Evolutionary conservation across 2,797 vertebrate genomes (phyloP), one percentile per base, ranked within the genome.

Genomic region (Protosalanx chinensis): DNA sequence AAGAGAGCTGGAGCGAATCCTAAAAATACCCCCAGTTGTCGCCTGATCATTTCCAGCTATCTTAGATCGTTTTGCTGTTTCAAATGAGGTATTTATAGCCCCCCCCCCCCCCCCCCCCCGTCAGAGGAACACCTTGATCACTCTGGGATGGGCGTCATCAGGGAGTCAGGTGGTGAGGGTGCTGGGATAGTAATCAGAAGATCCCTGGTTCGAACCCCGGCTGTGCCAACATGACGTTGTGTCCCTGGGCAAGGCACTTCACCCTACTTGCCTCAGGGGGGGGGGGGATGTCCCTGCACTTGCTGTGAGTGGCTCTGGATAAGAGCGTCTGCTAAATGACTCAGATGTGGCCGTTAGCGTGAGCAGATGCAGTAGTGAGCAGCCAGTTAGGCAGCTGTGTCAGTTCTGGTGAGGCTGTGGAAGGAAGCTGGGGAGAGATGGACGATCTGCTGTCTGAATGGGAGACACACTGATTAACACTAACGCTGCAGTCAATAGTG

Each of bases 401-500:
- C 72, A 82, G 70, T 53, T 67, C 70, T 63, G 20, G 77, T 60
- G 37, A 67, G 81, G 60, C 0, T 12, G 46, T 46, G 30, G 20
- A 53, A 23, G 61, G 65, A 57, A 41, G 53, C 73, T 57, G 23
- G 29, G 1, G 61, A 62, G 67, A 62, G 8, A 8, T 4, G 71
- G 32, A 70, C 2, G 16, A 79, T 30, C 0, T 1, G 3, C 16
- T 37, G 67, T 71, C 51, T 74, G 70, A 2, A 64, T 6, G 65
- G 29, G 63, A n/a, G 5, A 76, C 71, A 53, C 69, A 64, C 63
- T 76, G 67, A 72, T 77, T 79, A 71, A 81, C 10, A 82, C 10
- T 70, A 56, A 62, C 66, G 76, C 72, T 51, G 13, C 30, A 35
- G 64, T 70, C 72, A 61, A 57, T 6, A 46, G 71, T 61, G 66